Percentiles rank a stretch among this genome's conserved stretches.
These are phyloP conservation scores for Allolobophora icterica DNA, from an alignment of 2,888 invertebrate species.

Conservation along the genomic window DNA sequence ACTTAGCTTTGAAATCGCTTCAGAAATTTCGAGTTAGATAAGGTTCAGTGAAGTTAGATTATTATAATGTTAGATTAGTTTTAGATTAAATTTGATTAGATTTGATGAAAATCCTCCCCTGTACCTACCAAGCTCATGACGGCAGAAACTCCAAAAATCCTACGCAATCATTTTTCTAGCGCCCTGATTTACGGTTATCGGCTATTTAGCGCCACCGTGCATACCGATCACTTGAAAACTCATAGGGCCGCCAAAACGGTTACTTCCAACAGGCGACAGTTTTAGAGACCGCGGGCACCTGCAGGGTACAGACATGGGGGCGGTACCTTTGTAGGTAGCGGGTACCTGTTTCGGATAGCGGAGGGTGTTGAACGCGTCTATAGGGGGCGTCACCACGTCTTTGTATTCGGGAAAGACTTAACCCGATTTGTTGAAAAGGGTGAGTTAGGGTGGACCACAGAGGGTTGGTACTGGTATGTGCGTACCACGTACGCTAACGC, in stretches of 20 bases:
- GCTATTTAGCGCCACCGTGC: not conserved
- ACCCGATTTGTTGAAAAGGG: not conserved
- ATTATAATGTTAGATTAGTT: too few relatives aligned
- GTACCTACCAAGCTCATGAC: not conserved
- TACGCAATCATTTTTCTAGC: not conserved
- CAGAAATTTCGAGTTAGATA: too few relatives aligned
- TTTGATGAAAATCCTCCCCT: not conserved
- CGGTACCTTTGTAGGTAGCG: not conserved
- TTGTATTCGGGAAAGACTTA: not conserved
- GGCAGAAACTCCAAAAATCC: not conserved
- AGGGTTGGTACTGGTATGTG: not conserved
- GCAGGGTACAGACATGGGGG: not conserved
- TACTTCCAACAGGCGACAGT: not conserved
- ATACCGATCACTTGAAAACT: not conserved
- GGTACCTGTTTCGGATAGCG: not conserved
- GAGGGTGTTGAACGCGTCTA: not conserved
- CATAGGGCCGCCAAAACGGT: not conserved
- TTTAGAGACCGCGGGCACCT: conserved; percentile 8
- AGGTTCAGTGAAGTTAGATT: too few relatives aligned
- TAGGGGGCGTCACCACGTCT: not conserved
- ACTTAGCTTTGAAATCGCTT: too few relatives aligned
- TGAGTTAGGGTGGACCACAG: not conserved
- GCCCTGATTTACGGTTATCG: not conserved
- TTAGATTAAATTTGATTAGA: too few relatives aligned
- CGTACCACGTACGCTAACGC: not conserved